These are phyloP conservation scores for Seira ritae DNA, from an alignment of 2,888 invertebrate genomes.

Conservation along the genomic window DNA sequence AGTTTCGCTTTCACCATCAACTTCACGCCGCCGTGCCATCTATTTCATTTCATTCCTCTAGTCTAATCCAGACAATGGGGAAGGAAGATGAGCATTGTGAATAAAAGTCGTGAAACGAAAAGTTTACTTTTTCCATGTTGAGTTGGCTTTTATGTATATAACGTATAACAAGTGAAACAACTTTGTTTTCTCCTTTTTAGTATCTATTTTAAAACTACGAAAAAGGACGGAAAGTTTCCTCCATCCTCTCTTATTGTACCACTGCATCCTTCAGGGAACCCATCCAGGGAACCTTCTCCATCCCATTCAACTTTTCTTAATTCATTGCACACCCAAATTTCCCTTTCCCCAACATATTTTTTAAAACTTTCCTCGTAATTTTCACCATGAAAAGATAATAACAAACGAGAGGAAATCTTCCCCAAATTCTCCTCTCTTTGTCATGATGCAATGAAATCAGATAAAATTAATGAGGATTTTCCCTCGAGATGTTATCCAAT, in stretches of 20 bases:
- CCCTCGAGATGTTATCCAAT: background rate
- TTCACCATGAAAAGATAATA: background rate
- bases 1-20: too few species aligned
- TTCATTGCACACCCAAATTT: background rate
- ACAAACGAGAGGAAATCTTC: background rate
- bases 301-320: background rate
- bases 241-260: background rate
- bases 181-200: slow-evolving; percentile 5
- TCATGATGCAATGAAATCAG: background rate
- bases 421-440: background rate
- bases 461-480: slow-evolving; percentile 9
- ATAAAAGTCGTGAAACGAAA: background rate
- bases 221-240: background rate
- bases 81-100: background rate
- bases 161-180: background rate
- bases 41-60: too few species aligned
- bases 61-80: background rate
- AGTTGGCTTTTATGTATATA: background rate
- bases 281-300: background rate
- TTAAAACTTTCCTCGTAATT: slow-evolving; percentile 8
- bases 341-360: background rate
- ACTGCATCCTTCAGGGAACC: background rate
- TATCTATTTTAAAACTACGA: background rate
- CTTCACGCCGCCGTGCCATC: too few species aligned
- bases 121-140: background rate